phyloP scores from a whole-genome alignment of 2,888 invertebrate species.

The Andrena bicolor region DNA sequence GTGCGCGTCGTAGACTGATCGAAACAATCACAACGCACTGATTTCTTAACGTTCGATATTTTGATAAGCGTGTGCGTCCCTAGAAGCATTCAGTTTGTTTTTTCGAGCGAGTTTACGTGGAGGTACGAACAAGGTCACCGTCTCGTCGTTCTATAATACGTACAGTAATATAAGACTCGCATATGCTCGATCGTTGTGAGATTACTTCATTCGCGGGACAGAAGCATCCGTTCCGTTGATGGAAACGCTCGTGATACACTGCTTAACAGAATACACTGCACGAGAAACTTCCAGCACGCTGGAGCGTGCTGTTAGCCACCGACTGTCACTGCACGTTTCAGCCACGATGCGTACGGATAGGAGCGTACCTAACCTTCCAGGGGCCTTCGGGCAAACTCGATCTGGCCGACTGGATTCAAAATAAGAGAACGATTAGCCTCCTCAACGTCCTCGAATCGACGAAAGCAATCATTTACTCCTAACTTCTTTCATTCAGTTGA shows the following conservation, averaged over 20 bases:
- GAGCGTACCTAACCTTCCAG: slow-evolving; percentile 13
- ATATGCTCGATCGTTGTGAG: neutral
- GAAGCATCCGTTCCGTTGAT: neutral
- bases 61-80: neutral
- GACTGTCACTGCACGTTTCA: slow-evolving; percentile 52
- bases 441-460: neutral
- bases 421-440: neutral
- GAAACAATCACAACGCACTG: slow-evolving; percentile 10
- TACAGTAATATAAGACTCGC: neutral
- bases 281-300: slow-evolving; percentile 37
- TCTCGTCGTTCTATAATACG: neutral
- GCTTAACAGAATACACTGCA: slow-evolving; percentile 6
- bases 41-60: neutral
- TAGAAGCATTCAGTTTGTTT: slow-evolving; percentile 9
- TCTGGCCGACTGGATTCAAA: neutral
- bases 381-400: slow-evolving; percentile 1
- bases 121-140: slow-evolving; percentile 14
- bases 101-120: slow-evolving; percentile 13
- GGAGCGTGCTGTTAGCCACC: slow-evolving; percentile 51
- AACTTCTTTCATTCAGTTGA: neutral
- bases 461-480: neutral
- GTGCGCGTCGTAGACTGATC: slow-evolving; percentile 3
- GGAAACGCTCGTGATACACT: neutral
- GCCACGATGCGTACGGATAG: slow-evolving; percentile 43
- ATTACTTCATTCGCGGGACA: neutral